phyloP scores from a whole-genome alignment of 2,888 invertebrate genomes.

The Drosophila koepferae region DNA sequence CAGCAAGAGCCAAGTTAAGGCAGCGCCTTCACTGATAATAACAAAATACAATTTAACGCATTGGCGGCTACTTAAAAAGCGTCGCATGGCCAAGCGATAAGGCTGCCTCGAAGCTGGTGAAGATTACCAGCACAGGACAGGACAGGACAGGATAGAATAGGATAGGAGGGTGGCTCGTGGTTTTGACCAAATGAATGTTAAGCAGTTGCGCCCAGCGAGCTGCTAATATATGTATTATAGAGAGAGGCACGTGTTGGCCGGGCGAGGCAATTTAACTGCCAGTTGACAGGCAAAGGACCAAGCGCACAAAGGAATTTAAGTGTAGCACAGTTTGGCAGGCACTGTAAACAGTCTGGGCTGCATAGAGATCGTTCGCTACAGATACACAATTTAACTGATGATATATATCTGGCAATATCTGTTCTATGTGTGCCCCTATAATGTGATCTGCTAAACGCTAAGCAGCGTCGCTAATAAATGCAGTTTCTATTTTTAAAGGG shows the following conservation, averaged over 20 bases:
- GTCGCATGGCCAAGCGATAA: constrained; percentile 77
- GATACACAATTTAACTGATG: background rate
- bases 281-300: constrained; percentile 55
- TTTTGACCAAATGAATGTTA: constrained; percentile 75
- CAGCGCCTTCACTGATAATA: constrained; percentile 64
- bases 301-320: background rate
- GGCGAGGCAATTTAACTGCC: constrained; percentile 60
- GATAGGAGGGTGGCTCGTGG: constrained; percentile 11
- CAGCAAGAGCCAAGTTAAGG: constrained; percentile 31
- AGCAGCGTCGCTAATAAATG: constrained; percentile 28
- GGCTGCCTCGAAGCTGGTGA: constrained; percentile 34
- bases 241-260: constrained; percentile 52
- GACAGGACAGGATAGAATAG: background rate
- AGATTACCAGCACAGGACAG: constrained; percentile 27
- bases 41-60: constrained; percentile 77
- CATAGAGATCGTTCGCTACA: background rate
- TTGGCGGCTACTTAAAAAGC: constrained; percentile 79
- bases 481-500: constrained; percentile 34
- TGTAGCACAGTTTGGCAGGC: constrained; percentile 1
- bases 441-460: constrained; percentile 25
- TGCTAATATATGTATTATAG: constrained; percentile 34
- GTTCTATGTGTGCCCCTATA: constrained; percentile 18
- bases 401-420: background rate
- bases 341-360: background rate
- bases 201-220: constrained; percentile 55